A percentile compares a stretch with the other conserved stretches of the same genome.
phyloP scores from a whole-genome alignment of 2,797 vertebrate genomes.

The Microctenopoma lineatum region DNA sequence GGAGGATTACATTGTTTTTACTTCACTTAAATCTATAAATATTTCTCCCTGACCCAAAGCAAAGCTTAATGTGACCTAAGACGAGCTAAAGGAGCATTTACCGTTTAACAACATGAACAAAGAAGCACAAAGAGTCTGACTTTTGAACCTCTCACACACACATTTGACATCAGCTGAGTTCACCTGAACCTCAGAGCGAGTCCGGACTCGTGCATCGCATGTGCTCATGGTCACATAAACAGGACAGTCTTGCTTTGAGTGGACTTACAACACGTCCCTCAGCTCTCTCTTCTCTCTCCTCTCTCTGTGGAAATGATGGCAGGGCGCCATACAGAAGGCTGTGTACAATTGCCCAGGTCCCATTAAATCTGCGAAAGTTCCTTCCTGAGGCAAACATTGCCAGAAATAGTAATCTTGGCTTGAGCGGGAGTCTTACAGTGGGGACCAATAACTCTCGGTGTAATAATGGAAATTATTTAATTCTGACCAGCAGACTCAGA shows the following conservation, averaged over 20 bases:
- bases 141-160: constrained; percentile 11
- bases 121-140: neutral
- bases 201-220: constrained; percentile 32
- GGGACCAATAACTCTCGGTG: constrained; percentile 92
- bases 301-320: constrained; percentile 82
- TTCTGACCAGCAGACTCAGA: constrained; percentile 87
- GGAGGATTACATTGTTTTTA: too few relatives aligned
- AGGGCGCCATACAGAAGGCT: constrained; percentile 94
- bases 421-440: constrained; percentile 83
- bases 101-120: too few relatives aligned
- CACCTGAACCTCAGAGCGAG: constrained; percentile 24
- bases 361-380: constrained; percentile 98
- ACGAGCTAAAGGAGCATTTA: constrained; percentile 1
- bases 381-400: constrained; percentile 96
- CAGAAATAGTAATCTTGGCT: constrained; percentile 97
- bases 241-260: constrained; percentile 63
- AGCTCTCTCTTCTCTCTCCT: constrained; percentile 41
- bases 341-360: constrained; percentile 96
- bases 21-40: too few relatives aligned
- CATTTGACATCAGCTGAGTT: constrained; percentile 18
- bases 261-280: constrained; percentile 61
- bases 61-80: neutral
- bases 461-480: constrained; percentile 93
- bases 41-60: neutral
- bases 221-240: constrained; percentile 61